Conservation (phyloP, 1,140 invertebrate species). For the Drosophila pectinifera region DNA sequence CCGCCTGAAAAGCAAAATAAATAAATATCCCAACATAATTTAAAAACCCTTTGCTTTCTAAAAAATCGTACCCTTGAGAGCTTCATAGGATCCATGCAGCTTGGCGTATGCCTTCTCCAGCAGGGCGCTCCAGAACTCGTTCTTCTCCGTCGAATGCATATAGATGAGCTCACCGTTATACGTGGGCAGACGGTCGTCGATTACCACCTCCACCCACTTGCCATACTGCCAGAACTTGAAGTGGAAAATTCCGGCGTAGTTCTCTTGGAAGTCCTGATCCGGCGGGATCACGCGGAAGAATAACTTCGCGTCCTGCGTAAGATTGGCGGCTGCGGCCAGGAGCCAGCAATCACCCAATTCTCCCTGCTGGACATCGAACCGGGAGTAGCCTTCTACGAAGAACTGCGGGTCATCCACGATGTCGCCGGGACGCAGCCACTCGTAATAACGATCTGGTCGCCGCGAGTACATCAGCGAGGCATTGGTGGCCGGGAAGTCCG, state of each 20-base stretch:
- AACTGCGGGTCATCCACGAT: conserved; percentile 94
- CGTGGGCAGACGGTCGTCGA: conserved; percentile 97
- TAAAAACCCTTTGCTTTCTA: too few relatives aligned
- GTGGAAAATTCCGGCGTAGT: conserved; percentile 97
- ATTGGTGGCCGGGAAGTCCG: conserved; percentile 92
- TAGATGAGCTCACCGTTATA: conserved; percentile 95
- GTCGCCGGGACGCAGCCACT: conserved; percentile 94
- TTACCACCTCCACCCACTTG: conserved; percentile 95
- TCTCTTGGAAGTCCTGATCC: conserved; percentile 96
- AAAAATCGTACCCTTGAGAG: conserved; percentile 97
- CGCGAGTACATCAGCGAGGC: conserved; percentile 92
- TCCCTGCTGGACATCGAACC: conserved; percentile 99
- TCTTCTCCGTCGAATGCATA: conserved; percentile 95
- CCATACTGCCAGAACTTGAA: conserved; percentile 99
- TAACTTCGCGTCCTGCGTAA: conserved; percentile 94
- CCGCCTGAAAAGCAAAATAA: conserved; percentile 88
- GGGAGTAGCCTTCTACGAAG: conserved; percentile 96
- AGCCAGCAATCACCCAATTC: conserved; percentile 99
- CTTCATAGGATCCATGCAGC: conserved; percentile 98
- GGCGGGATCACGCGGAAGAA: conserved; percentile 98
- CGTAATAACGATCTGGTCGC: conserved; percentile 90
- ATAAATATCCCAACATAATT: background rate
- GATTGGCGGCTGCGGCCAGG: conserved; percentile 96
- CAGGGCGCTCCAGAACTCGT: conserved; percentile 98
- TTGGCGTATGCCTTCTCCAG: conserved; percentile 99